Conservation (phyloP, 2,888 invertebrate genomes). For the Spodoptera picta region DNA sequence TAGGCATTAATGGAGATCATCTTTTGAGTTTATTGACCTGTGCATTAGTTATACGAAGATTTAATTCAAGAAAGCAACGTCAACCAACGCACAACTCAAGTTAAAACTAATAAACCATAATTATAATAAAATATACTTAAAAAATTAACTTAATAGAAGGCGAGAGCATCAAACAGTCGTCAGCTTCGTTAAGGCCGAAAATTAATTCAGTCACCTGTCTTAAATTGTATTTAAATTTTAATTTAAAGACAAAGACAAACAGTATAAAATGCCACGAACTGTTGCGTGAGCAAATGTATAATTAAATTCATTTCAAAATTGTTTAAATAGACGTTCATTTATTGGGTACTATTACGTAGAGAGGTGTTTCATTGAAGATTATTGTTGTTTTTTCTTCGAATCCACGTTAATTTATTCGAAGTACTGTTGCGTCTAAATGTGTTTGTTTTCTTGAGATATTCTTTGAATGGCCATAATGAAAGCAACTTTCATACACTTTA, state of each 20-base stretch:
- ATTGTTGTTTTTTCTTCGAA: too few species aligned
- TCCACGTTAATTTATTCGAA: too few species aligned
- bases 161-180: conserved; percentile 5
- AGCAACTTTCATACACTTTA: too few species aligned
- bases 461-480: too few species aligned
- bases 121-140: background rate
- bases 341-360: conserved; percentile 17
- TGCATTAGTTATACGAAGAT: too few species aligned
- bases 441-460: conserved; percentile 4
- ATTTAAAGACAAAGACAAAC: conserved; percentile 39
- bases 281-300: conserved; percentile 48
- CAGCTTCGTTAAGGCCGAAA: conserved; percentile 6
- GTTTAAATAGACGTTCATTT: conserved; percentile 45
- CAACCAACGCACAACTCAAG: too few species aligned
- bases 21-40: too few species aligned
- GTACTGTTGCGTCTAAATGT: conserved; percentile 1
- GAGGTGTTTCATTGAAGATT: conserved; percentile 25
- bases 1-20: too few species aligned
- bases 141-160: conserved; percentile 11
- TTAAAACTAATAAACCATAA: background rate
- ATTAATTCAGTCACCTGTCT: conserved; percentile 36
- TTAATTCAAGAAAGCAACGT: too few species aligned
- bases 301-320: conserved; percentile 51
- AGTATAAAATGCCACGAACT: conserved; percentile 36
- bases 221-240: conserved; percentile 48